Conservation (phyloP, 2,113 vertebrate genomes). For the Bubalus kerabau region DNA sequence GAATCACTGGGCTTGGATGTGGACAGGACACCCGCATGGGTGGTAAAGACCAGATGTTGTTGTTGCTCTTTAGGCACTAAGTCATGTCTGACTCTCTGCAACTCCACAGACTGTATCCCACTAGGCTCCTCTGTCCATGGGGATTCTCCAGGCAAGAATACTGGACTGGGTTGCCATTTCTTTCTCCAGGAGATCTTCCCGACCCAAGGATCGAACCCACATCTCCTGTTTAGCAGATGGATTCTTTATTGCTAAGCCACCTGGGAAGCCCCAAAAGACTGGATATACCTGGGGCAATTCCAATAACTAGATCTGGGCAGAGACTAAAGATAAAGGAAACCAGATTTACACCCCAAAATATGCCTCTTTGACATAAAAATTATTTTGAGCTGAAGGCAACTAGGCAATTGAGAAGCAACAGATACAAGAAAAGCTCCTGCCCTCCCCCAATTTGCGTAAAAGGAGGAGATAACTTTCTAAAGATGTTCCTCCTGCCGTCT, state of each 20-base stretch:
- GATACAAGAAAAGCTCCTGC: not conserved
- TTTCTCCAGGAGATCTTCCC: not conserved
- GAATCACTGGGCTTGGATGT: not conserved
- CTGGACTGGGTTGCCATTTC: not conserved
- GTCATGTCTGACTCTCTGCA: not conserved
- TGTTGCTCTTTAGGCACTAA: not conserved
- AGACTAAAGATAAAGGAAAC: not conserved
- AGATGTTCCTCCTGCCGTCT: not conserved
- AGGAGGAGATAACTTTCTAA: not conserved
- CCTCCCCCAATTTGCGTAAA: not conserved
- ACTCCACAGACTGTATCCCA: not conserved
- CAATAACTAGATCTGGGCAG: not conserved
- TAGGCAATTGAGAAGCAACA: not conserved
- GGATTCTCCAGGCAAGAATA: not conserved
- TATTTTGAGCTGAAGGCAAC: not conserved
- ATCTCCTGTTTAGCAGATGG: not conserved
- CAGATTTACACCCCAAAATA: not conserved
- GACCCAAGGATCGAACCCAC: not conserved
- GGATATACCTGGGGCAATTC: not conserved
- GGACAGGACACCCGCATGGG: not conserved
- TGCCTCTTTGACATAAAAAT: not conserved
- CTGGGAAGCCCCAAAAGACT: not conserved
- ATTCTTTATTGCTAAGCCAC: not conserved
- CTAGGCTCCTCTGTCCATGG: not conserved
- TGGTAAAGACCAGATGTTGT: not conserved